Base-by-base conservation (phyloP, 1,140 invertebrate genomes). In the Chironomus striatipennis region DNA sequence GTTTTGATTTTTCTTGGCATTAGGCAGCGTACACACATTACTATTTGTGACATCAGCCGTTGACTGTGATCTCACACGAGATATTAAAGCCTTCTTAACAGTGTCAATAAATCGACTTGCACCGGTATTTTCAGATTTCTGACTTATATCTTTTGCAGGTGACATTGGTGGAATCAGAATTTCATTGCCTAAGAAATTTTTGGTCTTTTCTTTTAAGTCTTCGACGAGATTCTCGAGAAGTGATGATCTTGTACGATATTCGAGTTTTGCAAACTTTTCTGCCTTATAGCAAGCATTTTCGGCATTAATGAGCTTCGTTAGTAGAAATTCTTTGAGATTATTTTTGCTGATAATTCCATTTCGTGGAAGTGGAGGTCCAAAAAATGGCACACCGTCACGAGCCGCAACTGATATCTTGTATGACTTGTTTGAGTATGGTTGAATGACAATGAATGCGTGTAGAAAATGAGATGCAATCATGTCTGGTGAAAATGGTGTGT, bases 401-500 rank as follows among this genome's bases (percentile, higher is more conserved):
- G 96, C 95, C 74, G 96, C 95, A 20, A 99, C 92, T 79, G 93
- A 93, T 74, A 99, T 94, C 88, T 94, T 95, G 86, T 97, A 98
- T 81, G 91, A 93, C 77, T 90, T 95, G 86, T 92, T 92, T 77
- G 88, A 89, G 77, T 88, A 91, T 75, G 92, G 91, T 85, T 98
- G 96, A 24, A 99, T 92, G 73, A 99, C 93, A 78, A 99, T 94
- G 84, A 96, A 99, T 34, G 95, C 92, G 84, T 99, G 97, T 75
- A 99, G 88, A 83, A 98, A 98, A 84, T 98, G 95, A 42, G 95
- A 98, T 72, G 96, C 96, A 75, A 99, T 98, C 94, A 98, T 97
- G 83, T 98, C 96, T 20, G 97, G 97, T 43, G 94, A 93, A 84
- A 99, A 99, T 74, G 96, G 96, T 24, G 97, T 99, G 83, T 97